Conservation (phyloP, 2,113 vertebrate genomes). For the Perca flavescens region DNA sequence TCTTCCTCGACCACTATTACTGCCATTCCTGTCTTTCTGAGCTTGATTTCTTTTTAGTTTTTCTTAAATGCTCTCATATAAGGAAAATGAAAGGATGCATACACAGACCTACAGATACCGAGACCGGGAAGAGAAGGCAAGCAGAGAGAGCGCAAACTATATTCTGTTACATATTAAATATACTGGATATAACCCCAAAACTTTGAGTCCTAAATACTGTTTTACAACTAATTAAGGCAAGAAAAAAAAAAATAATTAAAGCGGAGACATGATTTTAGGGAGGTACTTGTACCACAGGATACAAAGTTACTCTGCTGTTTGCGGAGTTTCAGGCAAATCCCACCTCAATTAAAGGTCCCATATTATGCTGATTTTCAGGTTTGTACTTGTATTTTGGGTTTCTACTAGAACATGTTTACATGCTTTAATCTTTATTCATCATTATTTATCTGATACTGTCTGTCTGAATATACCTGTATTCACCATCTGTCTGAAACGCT, state of each 20-base stretch:
- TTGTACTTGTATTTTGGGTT: no score
- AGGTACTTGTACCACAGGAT: background rate
- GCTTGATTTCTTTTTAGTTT: conserved; percentile 16
- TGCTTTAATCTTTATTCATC: no score
- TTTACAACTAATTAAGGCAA: background rate
- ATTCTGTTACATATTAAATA: background rate
- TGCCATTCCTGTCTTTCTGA: background rate
- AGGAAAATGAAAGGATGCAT: background rate
- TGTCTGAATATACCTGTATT: no score
- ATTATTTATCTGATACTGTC: no score
- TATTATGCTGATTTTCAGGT: no score
- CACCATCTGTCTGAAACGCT: no score
- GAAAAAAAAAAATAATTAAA: background rate
- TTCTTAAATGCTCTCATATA: background rate
- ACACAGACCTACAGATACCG: background rate
- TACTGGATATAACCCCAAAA: background rate
- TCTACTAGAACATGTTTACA: no score
- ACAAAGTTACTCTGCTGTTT: conserved; percentile 4
- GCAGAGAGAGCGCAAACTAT: background rate
- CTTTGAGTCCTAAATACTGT: background rate
- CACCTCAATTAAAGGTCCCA: no score
- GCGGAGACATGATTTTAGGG: background rate
- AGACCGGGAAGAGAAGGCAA: background rate
- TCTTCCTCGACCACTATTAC: conserved; percentile 23
- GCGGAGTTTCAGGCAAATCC: background rate